Conservation (phyloP, 2,797 vertebrate species). For the Crenichthys baileyi region DNA sequence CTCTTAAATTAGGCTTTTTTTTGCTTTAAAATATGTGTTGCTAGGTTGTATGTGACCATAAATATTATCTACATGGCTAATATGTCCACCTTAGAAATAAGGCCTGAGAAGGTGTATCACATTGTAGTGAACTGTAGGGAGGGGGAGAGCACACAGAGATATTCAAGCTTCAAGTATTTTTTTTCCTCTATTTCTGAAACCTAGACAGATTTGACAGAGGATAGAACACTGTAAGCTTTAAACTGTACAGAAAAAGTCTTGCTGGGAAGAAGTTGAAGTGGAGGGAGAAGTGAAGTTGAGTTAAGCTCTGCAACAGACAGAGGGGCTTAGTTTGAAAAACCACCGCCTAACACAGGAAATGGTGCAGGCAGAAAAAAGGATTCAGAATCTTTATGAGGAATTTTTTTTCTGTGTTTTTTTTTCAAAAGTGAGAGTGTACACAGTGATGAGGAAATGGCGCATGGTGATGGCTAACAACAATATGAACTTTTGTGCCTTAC, state of each 20-base stretch:
- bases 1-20: not conserved
- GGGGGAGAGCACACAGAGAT: not conserved
- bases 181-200: not conserved
- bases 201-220: not conserved
- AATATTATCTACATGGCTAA: not conserved
- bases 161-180: not conserved
- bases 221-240: conserved; percentile 6
- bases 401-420: conserved; percentile 36
- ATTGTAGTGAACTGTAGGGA: not conserved
- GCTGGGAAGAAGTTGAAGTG: conserved; percentile 31
- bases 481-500: not conserved
- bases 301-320: conserved; percentile 43
- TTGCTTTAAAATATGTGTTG: conserved; percentile 9
- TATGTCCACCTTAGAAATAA: not conserved
- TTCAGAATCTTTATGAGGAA: conserved; percentile 37
- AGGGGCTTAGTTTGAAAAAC: conserved; percentile 44
- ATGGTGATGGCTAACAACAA: not conserved
- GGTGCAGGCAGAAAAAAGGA: conserved; percentile 31
- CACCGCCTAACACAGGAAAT: conserved; percentile 49
- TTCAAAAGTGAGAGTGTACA: conserved; percentile 20
- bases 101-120: not conserved
- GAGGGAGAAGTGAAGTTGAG: conserved; percentile 40
- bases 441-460: conserved; percentile 37
- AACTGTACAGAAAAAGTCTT: conserved; percentile 23
- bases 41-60: not conserved